Percentiles rank a stretch among this genome's conserved stretches.
phyloP scores from a whole-genome alignment of 2,797 vertebrate genomes.

The Rhynchotus rufescens region DNA sequence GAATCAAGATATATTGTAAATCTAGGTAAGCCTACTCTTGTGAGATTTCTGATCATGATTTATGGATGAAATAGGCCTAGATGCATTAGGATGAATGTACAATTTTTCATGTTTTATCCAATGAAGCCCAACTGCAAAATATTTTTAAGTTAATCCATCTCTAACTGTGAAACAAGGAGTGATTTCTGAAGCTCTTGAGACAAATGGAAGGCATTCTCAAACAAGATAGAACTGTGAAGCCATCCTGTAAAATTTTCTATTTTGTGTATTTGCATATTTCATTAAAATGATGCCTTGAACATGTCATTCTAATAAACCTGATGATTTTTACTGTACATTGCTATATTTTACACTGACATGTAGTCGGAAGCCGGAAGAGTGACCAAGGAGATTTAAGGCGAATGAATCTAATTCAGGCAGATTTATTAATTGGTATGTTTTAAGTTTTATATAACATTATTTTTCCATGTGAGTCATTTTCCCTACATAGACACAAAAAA shows the following conservation, averaged over 20 bases:
- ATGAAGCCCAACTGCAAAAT: neutral
- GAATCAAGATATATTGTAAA: neutral
- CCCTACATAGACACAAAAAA: neutral
- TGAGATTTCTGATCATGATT: constrained; percentile 1
- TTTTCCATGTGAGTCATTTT: neutral
- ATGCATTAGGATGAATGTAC: neutral
- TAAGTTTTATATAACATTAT: neutral
- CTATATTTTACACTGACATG: neutral
- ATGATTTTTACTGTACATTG: neutral
- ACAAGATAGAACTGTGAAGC: neutral
- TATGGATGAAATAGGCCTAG: neutral
- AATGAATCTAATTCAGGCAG: neutral
- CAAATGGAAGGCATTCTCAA: neutral
- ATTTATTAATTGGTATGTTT: neutral
- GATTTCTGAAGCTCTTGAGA: neutral
- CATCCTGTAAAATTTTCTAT: neutral
- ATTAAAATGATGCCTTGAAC: neutral
- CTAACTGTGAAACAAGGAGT: neutral
- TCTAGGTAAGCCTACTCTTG: neutral
- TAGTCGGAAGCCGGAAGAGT: neutral
- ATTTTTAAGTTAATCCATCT: neutral
- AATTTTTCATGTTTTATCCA: constrained; percentile 9
- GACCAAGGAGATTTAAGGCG: neutral
- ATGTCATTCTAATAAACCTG: neutral
- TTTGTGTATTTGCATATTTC: neutral